A percentile compares a stretch with the other conserved stretches of the same genome.
Conservation (phyloP, 2,797 vertebrate genomes). For the Oreonectes daqikongensis region DNA sequence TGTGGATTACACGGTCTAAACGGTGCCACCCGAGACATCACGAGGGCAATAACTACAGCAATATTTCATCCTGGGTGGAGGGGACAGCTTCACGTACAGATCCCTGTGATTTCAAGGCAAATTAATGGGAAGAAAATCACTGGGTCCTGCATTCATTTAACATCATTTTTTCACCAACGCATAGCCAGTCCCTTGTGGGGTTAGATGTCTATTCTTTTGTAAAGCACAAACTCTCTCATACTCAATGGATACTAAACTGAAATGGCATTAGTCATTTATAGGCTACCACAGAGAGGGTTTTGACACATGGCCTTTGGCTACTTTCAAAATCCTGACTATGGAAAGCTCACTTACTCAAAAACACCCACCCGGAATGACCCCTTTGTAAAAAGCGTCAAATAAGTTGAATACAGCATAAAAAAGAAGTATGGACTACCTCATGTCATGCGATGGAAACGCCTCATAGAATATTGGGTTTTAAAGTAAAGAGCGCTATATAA, state of each 20-base stretch:
- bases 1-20: slow-evolving; percentile 60
- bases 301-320: slow-evolving; percentile 55
- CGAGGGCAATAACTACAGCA: slow-evolving; percentile 55
- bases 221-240: slow-evolving; percentile 61
- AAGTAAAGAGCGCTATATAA: slow-evolving; percentile 48
- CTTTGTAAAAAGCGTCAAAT: slow-evolving; percentile 37
- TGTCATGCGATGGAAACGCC: slow-evolving; percentile 34
- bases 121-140: slow-evolving; percentile 59
- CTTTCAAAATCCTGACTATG: slow-evolving; percentile 33
- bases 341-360: slow-evolving; percentile 33
- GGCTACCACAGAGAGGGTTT: slow-evolving; percentile 57
- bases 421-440: slow-evolving; percentile 41
- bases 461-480: slow-evolving; percentile 39
- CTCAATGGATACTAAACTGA: slow-evolving; percentile 72
- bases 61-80: slow-evolving; percentile 66
- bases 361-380: slow-evolving; percentile 46
- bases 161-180: slow-evolving; percentile 72
- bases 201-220: slow-evolving; percentile 74
- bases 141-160: slow-evolving; percentile 71
- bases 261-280: slow-evolving; percentile 66
- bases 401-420: slow-evolving; percentile 32
- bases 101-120: slow-evolving; percentile 62
- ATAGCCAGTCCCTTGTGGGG: slow-evolving; percentile 56
- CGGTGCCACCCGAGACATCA: slow-evolving; percentile 67
- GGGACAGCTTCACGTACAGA: slow-evolving; percentile 55